A percentile compares a stretch with the other conserved stretches of the same genome.
Conservation (phyloP, 2,888 invertebrate genomes). For the Charanyca ferruginea region DNA sequence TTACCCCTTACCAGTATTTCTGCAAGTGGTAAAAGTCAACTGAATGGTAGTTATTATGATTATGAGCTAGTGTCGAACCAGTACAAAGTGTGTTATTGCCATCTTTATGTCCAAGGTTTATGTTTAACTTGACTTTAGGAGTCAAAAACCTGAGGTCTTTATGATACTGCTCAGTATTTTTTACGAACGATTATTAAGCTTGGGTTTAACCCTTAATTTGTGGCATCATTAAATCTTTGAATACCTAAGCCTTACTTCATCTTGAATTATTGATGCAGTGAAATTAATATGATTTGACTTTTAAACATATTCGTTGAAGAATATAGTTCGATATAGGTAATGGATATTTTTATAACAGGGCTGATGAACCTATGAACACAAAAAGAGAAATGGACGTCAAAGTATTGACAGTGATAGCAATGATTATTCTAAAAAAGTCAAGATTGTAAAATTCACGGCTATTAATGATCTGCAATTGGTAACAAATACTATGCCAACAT, state of each 20-base stretch:
- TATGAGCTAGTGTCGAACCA: constrained; percentile 38
- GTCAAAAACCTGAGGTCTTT: constrained; percentile 39
- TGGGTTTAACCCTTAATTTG: constrained; percentile 10
- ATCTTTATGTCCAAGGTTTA: constrained; percentile 32
- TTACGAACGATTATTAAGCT: constrained; percentile 32
- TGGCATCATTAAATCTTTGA: constrained; percentile 12
- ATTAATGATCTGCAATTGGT: constrained; percentile 30
- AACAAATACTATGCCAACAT: constrained; percentile 26
- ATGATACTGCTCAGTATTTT: constrained; percentile 31
- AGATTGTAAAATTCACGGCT: constrained; percentile 15
- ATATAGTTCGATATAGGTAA: too few relatives aligned
- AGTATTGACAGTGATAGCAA: constrained; percentile 11
- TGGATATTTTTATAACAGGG: neutral
- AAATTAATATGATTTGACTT: neutral
- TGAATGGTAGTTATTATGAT: constrained; percentile 56
- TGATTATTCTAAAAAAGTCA: constrained; percentile 3
- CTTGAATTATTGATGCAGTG: neutral
- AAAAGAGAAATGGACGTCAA: constrained; percentile 13
- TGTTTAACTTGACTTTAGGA: constrained; percentile 25
- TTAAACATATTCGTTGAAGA: neutral
- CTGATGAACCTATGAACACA: neutral
- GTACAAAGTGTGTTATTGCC: constrained; percentile 50
- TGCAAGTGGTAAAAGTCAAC: constrained; percentile 56
- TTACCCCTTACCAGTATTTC: constrained; percentile 42
- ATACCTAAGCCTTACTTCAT: neutral